Percentiles rank a stretch among this genome's conserved stretches.
phyloP scores from a whole-genome alignment of 2,113 vertebrate species.

The Tachycineta bicolor region DNA sequence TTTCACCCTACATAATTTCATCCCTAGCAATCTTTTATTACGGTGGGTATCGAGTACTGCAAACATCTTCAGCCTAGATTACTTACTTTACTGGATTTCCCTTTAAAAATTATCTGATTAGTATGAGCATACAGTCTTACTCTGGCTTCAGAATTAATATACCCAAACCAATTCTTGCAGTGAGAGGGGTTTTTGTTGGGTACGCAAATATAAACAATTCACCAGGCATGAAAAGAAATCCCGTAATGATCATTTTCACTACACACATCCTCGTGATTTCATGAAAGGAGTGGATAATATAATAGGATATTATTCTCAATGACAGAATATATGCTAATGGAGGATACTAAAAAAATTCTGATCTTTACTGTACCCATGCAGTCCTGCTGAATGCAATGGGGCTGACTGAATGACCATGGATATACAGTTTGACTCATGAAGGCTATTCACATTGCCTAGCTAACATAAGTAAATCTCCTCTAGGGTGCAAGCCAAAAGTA shows the following conservation, averaged over 20 bases:
- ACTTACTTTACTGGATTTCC: background rate
- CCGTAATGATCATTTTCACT: background rate
- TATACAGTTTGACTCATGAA: background rate
- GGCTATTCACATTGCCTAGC: background rate
- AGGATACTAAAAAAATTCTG: background rate
- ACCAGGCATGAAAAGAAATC: background rate
- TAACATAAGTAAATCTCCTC: background rate
- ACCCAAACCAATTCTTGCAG: background rate
- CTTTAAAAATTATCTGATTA: slow-evolving; percentile 20
- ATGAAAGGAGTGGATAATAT: background rate
- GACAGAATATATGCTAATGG: background rate
- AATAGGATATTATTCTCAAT: background rate
- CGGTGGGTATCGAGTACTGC: background rate
- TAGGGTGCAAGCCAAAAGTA: background rate
- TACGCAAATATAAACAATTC: slow-evolving; percentile 6
- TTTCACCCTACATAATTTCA: background rate
- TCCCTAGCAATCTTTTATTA: background rate
- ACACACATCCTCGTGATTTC: background rate
- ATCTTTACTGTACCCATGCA: background rate
- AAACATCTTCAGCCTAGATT: background rate
- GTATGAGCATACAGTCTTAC: background rate
- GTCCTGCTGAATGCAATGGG: background rate
- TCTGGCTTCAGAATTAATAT: background rate
- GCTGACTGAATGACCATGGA: background rate
- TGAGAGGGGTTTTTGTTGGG: background rate